Conservation (phyloP, 1,140 invertebrate genomes). For the Octopus bimaculoides region DNA sequence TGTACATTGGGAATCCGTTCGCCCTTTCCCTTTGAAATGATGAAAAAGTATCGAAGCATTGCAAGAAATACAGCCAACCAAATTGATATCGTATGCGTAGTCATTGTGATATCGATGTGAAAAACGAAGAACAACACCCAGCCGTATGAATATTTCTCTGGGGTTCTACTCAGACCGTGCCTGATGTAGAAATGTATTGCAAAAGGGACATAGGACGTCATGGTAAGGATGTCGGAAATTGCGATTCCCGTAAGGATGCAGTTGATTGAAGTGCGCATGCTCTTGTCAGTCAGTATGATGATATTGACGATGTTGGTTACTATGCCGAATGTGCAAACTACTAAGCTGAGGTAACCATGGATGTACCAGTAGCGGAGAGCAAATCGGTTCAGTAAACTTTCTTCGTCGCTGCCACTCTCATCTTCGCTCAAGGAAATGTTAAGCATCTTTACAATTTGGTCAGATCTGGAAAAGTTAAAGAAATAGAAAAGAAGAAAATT, state of each 20-base stretch:
- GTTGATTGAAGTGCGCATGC: slow-evolving; percentile 76
- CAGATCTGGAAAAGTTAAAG: neutral
- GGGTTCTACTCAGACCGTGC: slow-evolving; percentile 25
- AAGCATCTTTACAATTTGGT: neutral
- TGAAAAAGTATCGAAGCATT: slow-evolving; percentile 67
- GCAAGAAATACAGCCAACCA: slow-evolving; percentile 89
- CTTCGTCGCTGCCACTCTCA: neutral
- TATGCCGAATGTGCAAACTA: slow-evolving; percentile 83
- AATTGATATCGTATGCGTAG: slow-evolving; percentile 89
- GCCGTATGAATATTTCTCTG: slow-evolving; percentile 38
- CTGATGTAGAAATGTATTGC: slow-evolving; percentile 65
- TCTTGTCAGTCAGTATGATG: slow-evolving; percentile 79
- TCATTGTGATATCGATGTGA: slow-evolving; percentile 67
- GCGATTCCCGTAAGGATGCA: slow-evolving; percentile 80
- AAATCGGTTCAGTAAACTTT: slow-evolving; percentile 31
- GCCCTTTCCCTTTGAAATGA: slow-evolving; percentile 67
- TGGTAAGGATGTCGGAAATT: slow-evolving; percentile 80
- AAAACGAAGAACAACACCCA: slow-evolving; percentile 47
- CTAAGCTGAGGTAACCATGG: slow-evolving; percentile 71
- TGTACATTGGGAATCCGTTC: slow-evolving; percentile 76
- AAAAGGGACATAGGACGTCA: slow-evolving; percentile 84
- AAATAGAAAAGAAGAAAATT: slow-evolving; percentile 1
- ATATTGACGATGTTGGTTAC: slow-evolving; percentile 87
- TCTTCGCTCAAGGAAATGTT: neutral
- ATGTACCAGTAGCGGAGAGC: slow-evolving; percentile 53